These are phyloP conservation scores for Rhagoletis pomonella DNA, from an alignment of 1,140 invertebrate species.

Conservation along the genomic window DNA sequence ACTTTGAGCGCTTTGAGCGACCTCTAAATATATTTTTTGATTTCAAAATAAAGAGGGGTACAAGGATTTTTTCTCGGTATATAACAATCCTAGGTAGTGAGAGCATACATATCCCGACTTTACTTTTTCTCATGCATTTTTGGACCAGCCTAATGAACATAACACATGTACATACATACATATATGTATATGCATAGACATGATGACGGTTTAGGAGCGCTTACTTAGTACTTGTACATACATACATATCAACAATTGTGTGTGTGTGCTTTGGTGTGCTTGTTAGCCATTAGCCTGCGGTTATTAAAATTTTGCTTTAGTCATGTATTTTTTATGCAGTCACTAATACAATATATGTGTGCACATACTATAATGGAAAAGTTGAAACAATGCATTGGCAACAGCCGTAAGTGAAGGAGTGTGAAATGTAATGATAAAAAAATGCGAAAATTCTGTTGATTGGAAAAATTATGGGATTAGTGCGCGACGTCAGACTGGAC, in stretches of 20 bases:
- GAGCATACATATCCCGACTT: no score
- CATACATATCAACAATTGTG: neutral
- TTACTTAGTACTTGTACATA: neutral
- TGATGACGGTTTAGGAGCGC: neutral
- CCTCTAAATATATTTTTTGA: no score
- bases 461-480: conserved; percentile 72
- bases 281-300: conserved; percentile 58
- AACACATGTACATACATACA: neutral
- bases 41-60: no score
- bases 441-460: conserved; percentile 61
- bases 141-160: no score
- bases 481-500: neutral
- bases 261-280: neutral
- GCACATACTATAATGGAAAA: conserved; percentile 1
- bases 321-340: conserved; percentile 67
- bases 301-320: conserved; percentile 68
- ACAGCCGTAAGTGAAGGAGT: neutral
- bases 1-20: no score
- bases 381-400: neutral
- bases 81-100: no score
- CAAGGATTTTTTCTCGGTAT: no score
- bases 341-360: neutral
- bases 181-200: neutral
- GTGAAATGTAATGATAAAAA: conserved; percentile 22
- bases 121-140: no score